Base-by-base conservation (phyloP, 35 echinoderm and acorn worm genomes). In the Ophioderma brevispina region DNA sequence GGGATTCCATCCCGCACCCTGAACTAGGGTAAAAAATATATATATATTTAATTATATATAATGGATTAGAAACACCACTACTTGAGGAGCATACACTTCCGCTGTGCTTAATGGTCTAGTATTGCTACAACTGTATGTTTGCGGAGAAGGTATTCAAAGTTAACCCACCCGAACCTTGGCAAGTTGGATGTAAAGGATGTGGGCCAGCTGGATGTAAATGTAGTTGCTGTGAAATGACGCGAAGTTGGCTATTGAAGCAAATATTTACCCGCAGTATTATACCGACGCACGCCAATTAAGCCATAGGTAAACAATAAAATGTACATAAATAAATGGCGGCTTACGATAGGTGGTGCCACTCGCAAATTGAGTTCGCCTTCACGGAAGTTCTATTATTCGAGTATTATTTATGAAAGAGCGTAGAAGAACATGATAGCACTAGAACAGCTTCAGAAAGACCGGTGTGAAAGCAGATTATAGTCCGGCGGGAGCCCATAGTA, bases 21-120 rank as follows among this genome's bases (percentile, higher is more conserved):
- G 23, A 25, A 6, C 59, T 2, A 2, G 59, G 59, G 15, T 30
- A 13, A 6, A 70, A 6, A 70, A 70, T 15, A 70, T 30, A 46
- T 46, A 46, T 46, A 4, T 46, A 3, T 25, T n/a, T n/a, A n/a
- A 70, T 30, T 70, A 70, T 70, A 70, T 70, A 70, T 25, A 70
- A 70, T 70, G 59, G 59, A 70, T 70, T 70, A 8, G 59, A 70
- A 70, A n/a, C n/a, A 8, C n/a, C 59, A 70, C 59, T 70, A 70
- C 59, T 70, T 70, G 28, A 70, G 59, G 59, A 70, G 23, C 59
- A 70, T 70, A 25, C n/a, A 8, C 10, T 25, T 70, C 59, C 2
- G 28, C 23, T 25, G 59, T 70, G 10, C 59, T 70, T 70, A 70
- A 8, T 70, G 59, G 59, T 25, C 23, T 70, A 70, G 23, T 70